Base-by-base conservation (phyloP, 2,113 vertebrate species). In the Hiodon alosoides region DNA sequence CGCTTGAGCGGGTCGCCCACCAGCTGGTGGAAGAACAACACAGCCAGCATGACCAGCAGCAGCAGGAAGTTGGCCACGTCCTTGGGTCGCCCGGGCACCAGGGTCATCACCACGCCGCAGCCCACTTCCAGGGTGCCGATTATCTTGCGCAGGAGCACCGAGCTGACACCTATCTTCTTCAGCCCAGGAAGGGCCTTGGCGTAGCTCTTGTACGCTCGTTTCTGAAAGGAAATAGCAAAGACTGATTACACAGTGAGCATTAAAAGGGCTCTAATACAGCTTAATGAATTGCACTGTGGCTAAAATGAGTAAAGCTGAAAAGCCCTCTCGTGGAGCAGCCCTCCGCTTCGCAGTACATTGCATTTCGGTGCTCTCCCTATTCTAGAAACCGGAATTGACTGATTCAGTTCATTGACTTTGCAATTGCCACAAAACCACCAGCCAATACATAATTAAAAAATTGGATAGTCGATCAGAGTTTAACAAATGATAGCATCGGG, bases 1-100 rank as follows among this genome's bases (percentile, higher is more conserved):
- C 96, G 94, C 81, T 97, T 99, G 71, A 99, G 92, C 0, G 97
- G 96, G 85, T 99, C 97, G n/a, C 97, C 97, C 2, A 99, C 96
- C 1, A 99, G 89, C 89, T 99, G 97, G 83, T 99, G 97, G 85
- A 98, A 98, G 79, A 98, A 99, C 14, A 99, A 94, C 76, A 99
- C 95, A 0, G 93, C 96, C 76, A 99, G 89, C 85, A 97, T 96
- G 1, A 99, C 93, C 76, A 99, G 91, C 64, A 99, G 91, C 4
- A 99, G 93, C 79, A 97, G 82, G 82, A 99, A 99, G 90, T 99
- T 99, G 79, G 96, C 97, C 77, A 99, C 95, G 0, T 99, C 97
- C 85, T 96, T 98, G 61, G 95, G 95, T 79, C 94, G 89, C 3
- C 97, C 96, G 0, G 97, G 96, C 10, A 99, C 95, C n/a, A 99